Conservation (phyloP, 2,113 vertebrate genomes). For the Myrmecophaga tridactyla region DNA sequence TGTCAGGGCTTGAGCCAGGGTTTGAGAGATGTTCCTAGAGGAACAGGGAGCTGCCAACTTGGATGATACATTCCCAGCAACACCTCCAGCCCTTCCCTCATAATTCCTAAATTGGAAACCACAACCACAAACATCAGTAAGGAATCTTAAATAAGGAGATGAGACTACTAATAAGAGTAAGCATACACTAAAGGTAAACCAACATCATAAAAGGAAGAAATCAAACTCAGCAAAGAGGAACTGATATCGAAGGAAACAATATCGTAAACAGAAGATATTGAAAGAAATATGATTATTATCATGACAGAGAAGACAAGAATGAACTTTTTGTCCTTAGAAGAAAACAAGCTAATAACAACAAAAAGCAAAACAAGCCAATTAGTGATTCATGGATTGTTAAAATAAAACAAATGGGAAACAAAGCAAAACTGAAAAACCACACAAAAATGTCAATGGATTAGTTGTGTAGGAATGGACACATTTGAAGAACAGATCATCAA, state of each 20-base stretch:
- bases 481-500: neutral
- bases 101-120: neutral
- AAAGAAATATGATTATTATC: neutral
- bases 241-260: neutral
- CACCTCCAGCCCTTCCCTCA: neutral
- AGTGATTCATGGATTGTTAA: neutral
- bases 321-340: neutral
- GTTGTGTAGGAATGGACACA: neutral
- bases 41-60: neutral
- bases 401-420: neutral
- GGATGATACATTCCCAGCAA: neutral
- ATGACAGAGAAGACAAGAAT: neutral
- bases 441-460: neutral
- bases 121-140: neutral
- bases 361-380: neutral
- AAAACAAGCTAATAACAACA: neutral
- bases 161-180: neutral
- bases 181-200: neutral
- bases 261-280: neutral
- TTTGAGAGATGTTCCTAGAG: neutral
- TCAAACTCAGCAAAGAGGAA: neutral
- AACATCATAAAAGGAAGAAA: neutral
- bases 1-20: neutral
- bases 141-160: neutral
- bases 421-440: too few species aligned